These are phyloP conservation scores for Zaprionus taronus DNA, from an alignment of 1,140 invertebrate species.

Conservation along the genomic window DNA sequence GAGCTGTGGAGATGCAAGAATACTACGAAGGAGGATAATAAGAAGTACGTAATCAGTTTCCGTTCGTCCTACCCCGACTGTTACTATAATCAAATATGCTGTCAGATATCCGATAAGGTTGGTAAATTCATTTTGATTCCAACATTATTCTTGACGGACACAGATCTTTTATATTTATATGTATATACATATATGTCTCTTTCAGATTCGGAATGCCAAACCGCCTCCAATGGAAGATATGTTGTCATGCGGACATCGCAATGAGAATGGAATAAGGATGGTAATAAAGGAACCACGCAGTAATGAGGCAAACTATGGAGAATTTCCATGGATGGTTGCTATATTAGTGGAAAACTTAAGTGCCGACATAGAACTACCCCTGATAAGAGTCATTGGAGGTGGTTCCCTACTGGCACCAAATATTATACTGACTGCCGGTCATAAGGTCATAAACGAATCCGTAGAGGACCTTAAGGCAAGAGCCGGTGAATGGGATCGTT, in stretches of 20 bases:
- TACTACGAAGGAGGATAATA: not conserved
- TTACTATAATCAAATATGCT: slow-evolving; percentile 16
- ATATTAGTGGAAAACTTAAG: slow-evolving; percentile 89
- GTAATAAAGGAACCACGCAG: not conserved
- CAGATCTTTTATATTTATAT: not conserved
- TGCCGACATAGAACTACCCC: slow-evolving; percentile 62
- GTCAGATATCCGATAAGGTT: slow-evolving; percentile 26
- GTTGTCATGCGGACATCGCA: slow-evolving; percentile 5
- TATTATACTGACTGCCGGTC: slow-evolving; percentile 88
- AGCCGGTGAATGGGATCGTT: slow-evolving; percentile 90
- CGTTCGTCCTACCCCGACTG: not conserved
- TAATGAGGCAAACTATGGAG: slow-evolving; percentile 87
- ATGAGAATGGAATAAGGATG: slow-evolving; percentile 11
- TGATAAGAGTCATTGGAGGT: slow-evolving; percentile 87
- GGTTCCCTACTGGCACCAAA: slow-evolving; percentile 88
- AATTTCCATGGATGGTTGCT: slow-evolving; percentile 95
- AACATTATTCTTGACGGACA: not conserved
- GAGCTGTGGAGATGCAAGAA: slow-evolving; percentile 17
- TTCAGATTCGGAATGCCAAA: not conserved
- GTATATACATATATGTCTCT: not conserved
- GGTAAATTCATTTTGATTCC: not conserved
- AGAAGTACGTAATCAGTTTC: not conserved
- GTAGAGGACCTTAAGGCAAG: slow-evolving; percentile 85
- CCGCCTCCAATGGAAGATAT: not conserved
- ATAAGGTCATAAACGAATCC: slow-evolving; percentile 86